Conservation (phyloP, 2,797 vertebrate genomes). For the Nyctalus aviator region DNA sequence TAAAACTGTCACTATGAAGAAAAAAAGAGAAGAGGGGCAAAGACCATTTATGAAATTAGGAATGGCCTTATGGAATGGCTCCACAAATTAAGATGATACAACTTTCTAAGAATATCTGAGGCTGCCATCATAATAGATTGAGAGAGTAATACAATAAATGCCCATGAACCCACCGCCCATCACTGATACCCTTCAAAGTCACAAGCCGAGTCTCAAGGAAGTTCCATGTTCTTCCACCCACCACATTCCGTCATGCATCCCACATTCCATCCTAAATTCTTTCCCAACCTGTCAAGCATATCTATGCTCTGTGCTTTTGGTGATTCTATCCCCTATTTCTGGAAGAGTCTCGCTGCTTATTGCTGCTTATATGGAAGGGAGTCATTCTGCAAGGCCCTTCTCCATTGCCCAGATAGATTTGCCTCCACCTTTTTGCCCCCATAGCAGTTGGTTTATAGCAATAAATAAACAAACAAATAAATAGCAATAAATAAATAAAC, state of each 20-base stretch:
- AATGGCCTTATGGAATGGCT: rapidly evolving
- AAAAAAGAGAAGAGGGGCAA: not conserved
- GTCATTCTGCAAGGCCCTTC: not conserved
- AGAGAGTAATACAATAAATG: not conserved
- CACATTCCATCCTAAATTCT: not conserved
- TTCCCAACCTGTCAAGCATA: not conserved
- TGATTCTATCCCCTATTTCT: not conserved
- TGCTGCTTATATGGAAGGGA: not conserved
- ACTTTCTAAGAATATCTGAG: not conserved
- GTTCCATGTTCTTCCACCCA: not conserved
- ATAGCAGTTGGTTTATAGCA: not conserved
- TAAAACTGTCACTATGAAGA: not conserved
- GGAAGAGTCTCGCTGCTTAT: not conserved
- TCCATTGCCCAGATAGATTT: not conserved
- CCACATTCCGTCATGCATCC: no score
- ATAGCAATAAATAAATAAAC: no score
- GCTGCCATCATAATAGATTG: not conserved
- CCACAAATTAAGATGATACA: not conserved
- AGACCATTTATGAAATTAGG: not conserved
- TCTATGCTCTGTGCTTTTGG: not conserved
- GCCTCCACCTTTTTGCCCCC: not conserved
- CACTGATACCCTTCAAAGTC: not conserved
- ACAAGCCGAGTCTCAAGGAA: not conserved
- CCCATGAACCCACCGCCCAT: not conserved
- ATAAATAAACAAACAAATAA: no score